Evolutionary conservation across 2,797 vertebrate species (phyloP).

Genomic region (Lacerta agilis): DNA sequence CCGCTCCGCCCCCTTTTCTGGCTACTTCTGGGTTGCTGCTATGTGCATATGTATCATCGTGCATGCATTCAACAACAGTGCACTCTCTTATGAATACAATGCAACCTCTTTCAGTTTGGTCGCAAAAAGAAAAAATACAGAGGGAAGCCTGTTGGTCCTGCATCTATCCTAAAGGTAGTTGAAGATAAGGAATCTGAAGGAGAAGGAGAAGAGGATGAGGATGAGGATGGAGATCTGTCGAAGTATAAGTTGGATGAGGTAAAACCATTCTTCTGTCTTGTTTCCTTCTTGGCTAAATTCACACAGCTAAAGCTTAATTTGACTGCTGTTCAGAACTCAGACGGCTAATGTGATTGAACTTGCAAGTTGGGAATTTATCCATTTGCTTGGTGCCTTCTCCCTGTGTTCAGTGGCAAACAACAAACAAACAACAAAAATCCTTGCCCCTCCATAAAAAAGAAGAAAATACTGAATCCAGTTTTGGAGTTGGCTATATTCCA

Average conservation of each 20-base stretch:
- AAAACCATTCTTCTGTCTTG: constrained; percentile 42
- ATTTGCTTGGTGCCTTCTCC: background rate
- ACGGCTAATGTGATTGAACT: background rate
- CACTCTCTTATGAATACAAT: constrained; percentile 17
- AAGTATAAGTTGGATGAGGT: constrained; percentile 98
- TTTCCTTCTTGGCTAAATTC: background rate
- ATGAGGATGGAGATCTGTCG: constrained; percentile 95
- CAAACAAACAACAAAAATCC: background rate
- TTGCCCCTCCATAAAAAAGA: background rate
- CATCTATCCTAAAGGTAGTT: constrained; percentile 81
- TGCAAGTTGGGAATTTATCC: background rate
- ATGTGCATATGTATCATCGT: no score
- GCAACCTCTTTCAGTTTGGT: constrained; percentile 85
- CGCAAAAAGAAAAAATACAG: constrained; percentile 98
- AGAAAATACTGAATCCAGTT: background rate
- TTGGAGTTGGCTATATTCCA: background rate
- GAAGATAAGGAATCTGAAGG: constrained; percentile 89
- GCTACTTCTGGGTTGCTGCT: no score
- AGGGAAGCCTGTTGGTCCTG: constrained; percentile 84
- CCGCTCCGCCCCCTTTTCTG: no score
- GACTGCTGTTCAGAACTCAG: background rate
- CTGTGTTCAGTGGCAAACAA: background rate
- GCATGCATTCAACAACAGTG: background rate
- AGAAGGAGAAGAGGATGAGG: constrained; percentile 90
- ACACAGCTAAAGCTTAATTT: background rate